phyloP scores from a whole-genome alignment of 2,797 vertebrate species.

The Acanthornis magna region DNA sequence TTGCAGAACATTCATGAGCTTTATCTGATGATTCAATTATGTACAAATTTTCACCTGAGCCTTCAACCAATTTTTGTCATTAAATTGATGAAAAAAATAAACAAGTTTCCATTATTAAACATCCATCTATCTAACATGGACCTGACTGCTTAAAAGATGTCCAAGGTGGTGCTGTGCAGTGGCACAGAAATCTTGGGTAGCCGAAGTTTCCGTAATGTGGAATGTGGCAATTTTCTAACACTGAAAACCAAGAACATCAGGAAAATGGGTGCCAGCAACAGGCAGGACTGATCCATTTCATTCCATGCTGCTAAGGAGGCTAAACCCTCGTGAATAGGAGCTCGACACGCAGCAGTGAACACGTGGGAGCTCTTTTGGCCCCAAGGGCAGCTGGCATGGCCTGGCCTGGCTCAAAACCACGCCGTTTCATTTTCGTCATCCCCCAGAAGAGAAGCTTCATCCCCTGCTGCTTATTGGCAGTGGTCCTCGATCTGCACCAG shows the following conservation, averaged over 20 bases:
- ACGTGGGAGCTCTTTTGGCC: not conserved
- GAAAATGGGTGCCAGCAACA: not conserved
- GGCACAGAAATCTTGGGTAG: not conserved
- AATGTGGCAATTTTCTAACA: not conserved
- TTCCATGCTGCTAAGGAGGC: not conserved
- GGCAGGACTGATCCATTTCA: not conserved
- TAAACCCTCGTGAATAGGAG: not conserved
- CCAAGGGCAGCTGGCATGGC: not conserved
- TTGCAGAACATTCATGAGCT: not conserved
- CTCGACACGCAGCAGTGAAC: not conserved
- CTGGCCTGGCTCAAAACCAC: not conserved
- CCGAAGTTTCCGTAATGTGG: not conserved
- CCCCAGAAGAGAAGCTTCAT: not conserved
- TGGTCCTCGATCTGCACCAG: not conserved
- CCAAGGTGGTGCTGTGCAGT: not conserved
- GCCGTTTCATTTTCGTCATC: not conserved
- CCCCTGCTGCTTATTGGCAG: slow-evolving; percentile 40
- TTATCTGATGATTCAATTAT: not conserved
- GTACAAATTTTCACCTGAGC: not conserved
- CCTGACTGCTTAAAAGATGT: not conserved
- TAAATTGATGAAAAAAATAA: not conserved
- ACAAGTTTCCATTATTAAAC: not conserved
- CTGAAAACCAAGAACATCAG: not conserved
- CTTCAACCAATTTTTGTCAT: not conserved
- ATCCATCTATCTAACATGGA: not conserved